These are phyloP conservation scores for Phyllostomus hastatus DNA, from an alignment of 2,113 vertebrate species.

Conservation along the genomic window DNA sequence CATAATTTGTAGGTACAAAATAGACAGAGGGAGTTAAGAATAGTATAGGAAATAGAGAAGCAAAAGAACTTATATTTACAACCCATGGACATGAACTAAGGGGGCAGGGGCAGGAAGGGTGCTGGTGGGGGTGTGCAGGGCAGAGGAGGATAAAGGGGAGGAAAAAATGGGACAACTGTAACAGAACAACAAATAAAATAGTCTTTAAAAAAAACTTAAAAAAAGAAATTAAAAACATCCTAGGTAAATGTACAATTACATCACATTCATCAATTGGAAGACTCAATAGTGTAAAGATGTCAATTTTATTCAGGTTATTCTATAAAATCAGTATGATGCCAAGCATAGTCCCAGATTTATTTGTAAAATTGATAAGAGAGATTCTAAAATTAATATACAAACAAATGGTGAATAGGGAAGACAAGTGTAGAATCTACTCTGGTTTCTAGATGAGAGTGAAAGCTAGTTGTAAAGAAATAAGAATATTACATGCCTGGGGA, in stretches of 20 bases:
- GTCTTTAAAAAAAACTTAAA: too few relatives aligned
- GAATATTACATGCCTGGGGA: neutral
- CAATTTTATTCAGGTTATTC: neutral
- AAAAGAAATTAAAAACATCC: neutral
- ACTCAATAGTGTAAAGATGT: neutral
- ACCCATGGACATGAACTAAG: too few relatives aligned
- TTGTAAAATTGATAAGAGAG: neutral
- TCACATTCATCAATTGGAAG: neutral
- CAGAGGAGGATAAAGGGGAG: too few relatives aligned
- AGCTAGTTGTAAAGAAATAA: neutral
- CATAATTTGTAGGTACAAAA: too few relatives aligned
- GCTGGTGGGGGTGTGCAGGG: too few relatives aligned
- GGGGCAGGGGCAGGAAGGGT: too few relatives aligned
- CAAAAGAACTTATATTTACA: too few relatives aligned
- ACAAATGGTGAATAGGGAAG: neutral
- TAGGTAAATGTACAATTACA: neutral
- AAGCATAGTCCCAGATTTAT: neutral
- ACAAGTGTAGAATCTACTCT: neutral
- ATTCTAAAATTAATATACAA: conserved; percentile 7
- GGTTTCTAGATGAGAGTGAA: neutral
- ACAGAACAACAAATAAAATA: too few relatives aligned
- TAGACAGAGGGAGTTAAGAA: too few relatives aligned
- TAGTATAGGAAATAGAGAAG: too few relatives aligned
- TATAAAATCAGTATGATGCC: neutral
- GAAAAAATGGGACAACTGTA: too few relatives aligned